phyloP scores from a whole-genome alignment of 2,113 vertebrate species.

The Aptenodytes patagonicus region DNA sequence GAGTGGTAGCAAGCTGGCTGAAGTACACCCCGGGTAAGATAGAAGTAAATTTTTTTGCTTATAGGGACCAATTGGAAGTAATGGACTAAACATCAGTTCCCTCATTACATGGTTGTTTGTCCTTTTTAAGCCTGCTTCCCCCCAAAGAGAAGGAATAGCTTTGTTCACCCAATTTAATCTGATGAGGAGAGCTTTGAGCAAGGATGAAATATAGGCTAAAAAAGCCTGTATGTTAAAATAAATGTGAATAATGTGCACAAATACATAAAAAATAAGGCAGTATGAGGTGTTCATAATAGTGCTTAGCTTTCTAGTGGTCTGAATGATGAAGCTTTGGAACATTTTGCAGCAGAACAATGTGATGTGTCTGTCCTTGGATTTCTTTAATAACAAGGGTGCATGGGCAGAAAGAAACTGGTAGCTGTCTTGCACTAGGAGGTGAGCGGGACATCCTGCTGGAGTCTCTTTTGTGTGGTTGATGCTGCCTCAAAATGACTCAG shows the following conservation, averaged over 20 bases:
- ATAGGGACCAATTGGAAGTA: not conserved
- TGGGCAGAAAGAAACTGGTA: not conserved
- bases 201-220: not conserved
- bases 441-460: not conserved
- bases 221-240: not conserved
- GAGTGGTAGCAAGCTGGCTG: not conserved
- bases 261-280: not conserved
- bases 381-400: not conserved
- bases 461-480: not conserved
- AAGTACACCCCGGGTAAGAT: not conserved
- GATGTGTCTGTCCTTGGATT: not conserved
- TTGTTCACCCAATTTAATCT: not conserved
- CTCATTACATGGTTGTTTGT: not conserved
- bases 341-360: not conserved
- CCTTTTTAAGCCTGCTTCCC: not conserved
- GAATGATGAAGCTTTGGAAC: not conserved
- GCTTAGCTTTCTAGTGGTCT: not conserved
- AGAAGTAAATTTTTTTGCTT: not conserved
- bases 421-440: not conserved
- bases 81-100: not conserved
- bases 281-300: not conserved
- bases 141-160: not conserved
- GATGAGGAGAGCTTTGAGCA: not conserved
- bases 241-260: not conserved
- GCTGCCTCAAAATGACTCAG: accelerated